Percentiles rank a stretch among this genome's conserved stretches.
Conservation (phyloP, 2,888 invertebrate genomes). For the Hirudinaria manillensis region DNA sequence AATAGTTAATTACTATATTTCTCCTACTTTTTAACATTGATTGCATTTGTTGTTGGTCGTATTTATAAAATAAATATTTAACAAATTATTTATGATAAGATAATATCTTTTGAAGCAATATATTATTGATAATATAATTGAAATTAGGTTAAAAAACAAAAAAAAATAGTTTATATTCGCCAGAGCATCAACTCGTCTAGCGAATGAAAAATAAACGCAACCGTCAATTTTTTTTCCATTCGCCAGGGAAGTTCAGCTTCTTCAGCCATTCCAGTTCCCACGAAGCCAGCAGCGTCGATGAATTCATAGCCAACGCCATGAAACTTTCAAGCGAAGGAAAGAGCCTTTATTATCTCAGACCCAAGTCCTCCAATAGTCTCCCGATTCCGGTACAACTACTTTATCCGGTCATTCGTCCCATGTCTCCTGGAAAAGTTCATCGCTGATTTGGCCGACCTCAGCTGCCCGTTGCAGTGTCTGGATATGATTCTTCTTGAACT, state of each 20-base stretch:
- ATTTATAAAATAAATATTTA: too few relatives aligned
- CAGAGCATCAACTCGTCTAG: background rate
- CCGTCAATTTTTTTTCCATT: background rate
- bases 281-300: constrained; percentile 27
- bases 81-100: too few relatives aligned
- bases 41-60: too few relatives aligned
- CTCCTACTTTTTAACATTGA: too few relatives aligned
- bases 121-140: background rate
- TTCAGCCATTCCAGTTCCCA: constrained; percentile 31
- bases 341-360: constrained; percentile 33
- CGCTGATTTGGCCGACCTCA: too few relatives aligned
- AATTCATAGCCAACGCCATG: constrained; percentile 35
- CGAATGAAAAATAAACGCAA: background rate
- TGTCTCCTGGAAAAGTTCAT: constrained; percentile 1
- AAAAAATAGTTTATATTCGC: background rate
- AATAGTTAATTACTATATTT: too few relatives aligned
- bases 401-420: constrained; percentile 26
- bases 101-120: too few relatives aligned
- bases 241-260: constrained; percentile 34
- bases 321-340: constrained; percentile 29
- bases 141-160: background rate
- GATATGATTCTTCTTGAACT: too few relatives aligned
- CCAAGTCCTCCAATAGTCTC: constrained; percentile 17
- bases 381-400: constrained; percentile 34
- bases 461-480: too few relatives aligned